Conservation (phyloP, 2,888 invertebrate species). For the Drosophila paranaensis region DNA sequence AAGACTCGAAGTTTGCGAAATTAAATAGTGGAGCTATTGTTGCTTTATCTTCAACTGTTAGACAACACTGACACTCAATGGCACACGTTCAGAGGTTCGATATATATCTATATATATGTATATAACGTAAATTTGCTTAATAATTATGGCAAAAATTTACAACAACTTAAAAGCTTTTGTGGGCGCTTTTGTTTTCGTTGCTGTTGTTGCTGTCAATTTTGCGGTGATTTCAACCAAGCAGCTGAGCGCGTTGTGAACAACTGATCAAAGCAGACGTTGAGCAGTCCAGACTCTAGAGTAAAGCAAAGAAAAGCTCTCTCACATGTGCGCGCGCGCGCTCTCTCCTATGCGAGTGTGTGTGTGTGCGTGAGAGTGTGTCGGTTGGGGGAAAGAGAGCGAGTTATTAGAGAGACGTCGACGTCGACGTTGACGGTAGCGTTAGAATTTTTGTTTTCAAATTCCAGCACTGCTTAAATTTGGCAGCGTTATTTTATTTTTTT, state of each 20-base stretch:
- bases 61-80: conserved; percentile 40
- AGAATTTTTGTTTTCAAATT: conserved; percentile 65
- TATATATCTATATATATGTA: conserved; percentile 4
- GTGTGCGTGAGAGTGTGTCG: not conserved
- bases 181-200: conserved; percentile 15
- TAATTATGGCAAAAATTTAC: conserved; percentile 73
- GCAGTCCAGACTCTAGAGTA: conserved; percentile 44
- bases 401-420: conserved; percentile 6
- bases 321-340: conserved; percentile 8
- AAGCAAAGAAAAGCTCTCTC: conserved; percentile 56
- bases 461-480: conserved; percentile 67
- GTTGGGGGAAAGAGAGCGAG: conserved; percentile 4
- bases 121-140: conserved; percentile 29
- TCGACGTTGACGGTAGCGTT: conserved; percentile 5
- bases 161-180: conserved; percentile 55
- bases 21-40: conserved; percentile 9
- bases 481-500: conserved; percentile 12
- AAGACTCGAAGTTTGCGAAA: conserved; percentile 46
- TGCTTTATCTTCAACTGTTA: conserved; percentile 14
- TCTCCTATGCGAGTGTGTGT: conserved; percentile 1
- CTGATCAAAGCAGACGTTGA: conserved; percentile 62
- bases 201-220: conserved; percentile 74
- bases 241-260: conserved; percentile 74
- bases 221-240: conserved; percentile 66
- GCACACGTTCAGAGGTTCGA: conserved; percentile 42